phyloP scores from a whole-genome alignment of 2,797 vertebrate species.

The Liparis tanakae region DNA sequence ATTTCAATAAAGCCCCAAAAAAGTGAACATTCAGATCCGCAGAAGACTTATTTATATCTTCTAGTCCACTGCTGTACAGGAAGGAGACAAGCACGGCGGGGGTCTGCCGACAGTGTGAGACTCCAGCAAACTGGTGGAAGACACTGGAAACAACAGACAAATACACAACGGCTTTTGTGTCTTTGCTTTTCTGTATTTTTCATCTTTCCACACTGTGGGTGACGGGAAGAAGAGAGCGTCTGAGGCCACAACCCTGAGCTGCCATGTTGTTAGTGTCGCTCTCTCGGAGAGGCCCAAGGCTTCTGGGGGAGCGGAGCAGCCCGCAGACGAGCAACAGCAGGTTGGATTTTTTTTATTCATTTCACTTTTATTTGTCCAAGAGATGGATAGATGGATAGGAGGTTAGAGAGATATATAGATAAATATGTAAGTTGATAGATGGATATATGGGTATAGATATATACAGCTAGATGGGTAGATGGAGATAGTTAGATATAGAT shows the following conservation, averaged over 20 bases:
- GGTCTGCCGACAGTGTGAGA: constrained; percentile 37
- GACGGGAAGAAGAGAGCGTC: neutral
- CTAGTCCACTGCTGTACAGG: neutral
- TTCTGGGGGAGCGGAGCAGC: neutral
- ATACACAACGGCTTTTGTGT: neutral
- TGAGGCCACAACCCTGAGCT: neutral
- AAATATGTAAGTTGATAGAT: too few relatives aligned
- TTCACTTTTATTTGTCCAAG: neutral
- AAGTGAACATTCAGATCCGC: too few relatives aligned
- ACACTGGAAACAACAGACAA: constrained; percentile 24
- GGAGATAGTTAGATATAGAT: neutral
- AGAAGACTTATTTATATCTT: too few relatives aligned
- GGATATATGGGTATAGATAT: too few relatives aligned
- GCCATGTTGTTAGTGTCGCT: constrained; percentile 10
- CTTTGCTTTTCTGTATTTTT: constrained; percentile 4
- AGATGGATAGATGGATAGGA: too few relatives aligned
- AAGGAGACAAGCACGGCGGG: constrained; percentile 34
- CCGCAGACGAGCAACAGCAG: neutral
- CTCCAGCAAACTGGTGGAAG: constrained; percentile 14
- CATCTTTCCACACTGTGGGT: neutral
- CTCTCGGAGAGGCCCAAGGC: neutral
- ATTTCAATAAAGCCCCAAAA: constrained; percentile 11
- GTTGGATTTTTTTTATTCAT: neutral
- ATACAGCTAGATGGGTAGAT: neutral
- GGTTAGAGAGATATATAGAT: too few relatives aligned